Evolutionary conservation across 2,113 vertebrate genomes (phyloP), one percentile per base, ranked within the genome.

Genomic region (Naja naja): DNA sequence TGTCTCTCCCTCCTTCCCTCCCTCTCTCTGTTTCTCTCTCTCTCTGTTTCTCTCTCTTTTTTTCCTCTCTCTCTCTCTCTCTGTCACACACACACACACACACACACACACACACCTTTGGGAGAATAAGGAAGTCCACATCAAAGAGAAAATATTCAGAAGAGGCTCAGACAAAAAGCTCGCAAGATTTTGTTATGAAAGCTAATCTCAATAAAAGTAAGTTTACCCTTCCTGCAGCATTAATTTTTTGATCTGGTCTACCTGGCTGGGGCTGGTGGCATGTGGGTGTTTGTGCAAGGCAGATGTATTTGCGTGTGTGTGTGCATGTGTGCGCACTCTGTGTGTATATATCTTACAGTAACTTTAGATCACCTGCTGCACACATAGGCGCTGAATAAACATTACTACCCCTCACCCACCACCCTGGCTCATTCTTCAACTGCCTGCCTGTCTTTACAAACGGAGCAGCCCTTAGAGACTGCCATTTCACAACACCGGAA

Each of bases 391-490:
- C 64, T 43, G 64, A 69, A 69, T 5, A 69, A 43, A 30, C 86
- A 43, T 74, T 53, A 69, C 56, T 88, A 52, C 43, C 22, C 10
- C 12, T 56, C 87, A 16, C 27, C 53, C 39, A 54, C 0, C 47
- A 11, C n/a, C 16, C 43, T 56, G 7, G 56, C 43, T 58, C 88
- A 64, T 53, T 64, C 86, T 39, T 88, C 55, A 23, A 25, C n/a
- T n/a, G n/a, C n/a, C 91, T 3, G 56, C 39, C 22, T 20, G 25
- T 85, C 45, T 30, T 89, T 93, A 93, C 89, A 39, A 85, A 93
- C 47, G 53, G n/a, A 85, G 45, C 16, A 5, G 89, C 89, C 89
- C 89, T 93, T 93, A 87, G 92, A 87, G 92, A 93, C 74, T 4
- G 25, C 55, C 74, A 14, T 52, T 47, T 89, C 39, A 47, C 54